Evolutionary conservation across 2,888 invertebrate species (phyloP).

Genomic region (Himalopsyche tibetana): DNA sequence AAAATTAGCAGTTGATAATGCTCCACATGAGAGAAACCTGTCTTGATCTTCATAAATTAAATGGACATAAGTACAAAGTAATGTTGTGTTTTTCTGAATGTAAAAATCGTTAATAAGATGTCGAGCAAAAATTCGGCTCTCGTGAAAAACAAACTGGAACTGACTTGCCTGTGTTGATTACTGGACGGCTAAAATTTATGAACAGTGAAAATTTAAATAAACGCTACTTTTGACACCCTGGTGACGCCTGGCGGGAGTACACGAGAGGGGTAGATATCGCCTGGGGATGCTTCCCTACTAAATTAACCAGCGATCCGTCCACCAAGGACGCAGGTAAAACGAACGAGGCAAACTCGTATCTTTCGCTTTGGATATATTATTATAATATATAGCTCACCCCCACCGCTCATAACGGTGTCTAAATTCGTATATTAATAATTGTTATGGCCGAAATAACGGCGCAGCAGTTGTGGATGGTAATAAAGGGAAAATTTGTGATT

Average conservation of each 20-base stretch:
- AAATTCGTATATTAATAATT: background rate
- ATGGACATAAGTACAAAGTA: too few species aligned
- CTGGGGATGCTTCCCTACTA: constrained; percentile 44
- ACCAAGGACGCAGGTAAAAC: constrained; percentile 46
- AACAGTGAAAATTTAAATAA: too few species aligned
- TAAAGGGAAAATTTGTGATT: background rate
- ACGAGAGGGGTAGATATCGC: constrained; percentile 28
- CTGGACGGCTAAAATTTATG: too few species aligned
- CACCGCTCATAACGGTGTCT: background rate
- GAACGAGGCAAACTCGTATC: background rate
- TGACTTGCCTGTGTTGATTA: too few species aligned
- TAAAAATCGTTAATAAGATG: too few species aligned
- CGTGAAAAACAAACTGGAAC: too few species aligned
- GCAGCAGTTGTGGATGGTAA: background rate
- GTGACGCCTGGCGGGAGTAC: background rate
- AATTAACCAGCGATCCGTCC: constrained; percentile 53
- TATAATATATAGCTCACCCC: background rate
- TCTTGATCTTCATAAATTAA: too few species aligned
- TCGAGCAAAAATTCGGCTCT: too few species aligned
- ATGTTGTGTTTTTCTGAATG: too few species aligned
- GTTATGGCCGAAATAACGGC: background rate
- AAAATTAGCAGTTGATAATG: too few species aligned
- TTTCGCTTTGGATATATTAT: constrained; percentile 9
- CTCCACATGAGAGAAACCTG: too few species aligned
- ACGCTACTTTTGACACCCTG: background rate